Conservation (phyloP, 2,797 vertebrate genomes). For the Oreortyx pictus region DNA sequence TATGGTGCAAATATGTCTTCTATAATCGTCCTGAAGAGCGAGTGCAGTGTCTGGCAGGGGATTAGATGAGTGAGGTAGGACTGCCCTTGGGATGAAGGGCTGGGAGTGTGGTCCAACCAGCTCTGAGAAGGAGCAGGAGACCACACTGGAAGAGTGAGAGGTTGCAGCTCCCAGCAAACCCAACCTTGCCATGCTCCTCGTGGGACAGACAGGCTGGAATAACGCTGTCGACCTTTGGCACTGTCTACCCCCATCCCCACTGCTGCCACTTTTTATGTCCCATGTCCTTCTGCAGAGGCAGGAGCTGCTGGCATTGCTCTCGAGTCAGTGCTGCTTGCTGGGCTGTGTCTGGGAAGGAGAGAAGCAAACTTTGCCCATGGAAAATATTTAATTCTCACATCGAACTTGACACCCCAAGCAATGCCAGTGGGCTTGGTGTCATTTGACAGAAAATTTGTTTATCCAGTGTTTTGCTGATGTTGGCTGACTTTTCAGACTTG, state of each 20-base stretch:
- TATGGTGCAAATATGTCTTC: not conserved
- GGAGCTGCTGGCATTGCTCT: not conserved
- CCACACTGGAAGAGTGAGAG: not conserved
- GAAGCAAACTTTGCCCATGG: not conserved
- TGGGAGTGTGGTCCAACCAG: not conserved
- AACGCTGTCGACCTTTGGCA: not conserved
- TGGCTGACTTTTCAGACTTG: not conserved
- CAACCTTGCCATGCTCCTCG: not conserved
- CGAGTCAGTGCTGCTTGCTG: not conserved
- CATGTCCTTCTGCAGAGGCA: not conserved
- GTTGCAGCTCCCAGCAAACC: not conserved
- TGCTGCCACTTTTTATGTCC: not conserved
- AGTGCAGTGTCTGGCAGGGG: not conserved
- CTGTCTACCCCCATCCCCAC: not conserved
- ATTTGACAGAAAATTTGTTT: not conserved
- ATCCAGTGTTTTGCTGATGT: not conserved
- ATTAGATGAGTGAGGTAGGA: not conserved
- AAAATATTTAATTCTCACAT: not conserved
- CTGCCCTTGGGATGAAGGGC: not conserved
- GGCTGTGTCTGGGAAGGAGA: not conserved
- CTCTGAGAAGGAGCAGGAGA: not conserved
- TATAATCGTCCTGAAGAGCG: not conserved
- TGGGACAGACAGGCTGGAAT: not conserved
- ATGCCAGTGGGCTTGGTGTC: not conserved
- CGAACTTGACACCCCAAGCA: not conserved